Evolutionary conservation across 2,797 vertebrate species (phyloP).

Genomic region (Sebastes nivosus): DNA sequence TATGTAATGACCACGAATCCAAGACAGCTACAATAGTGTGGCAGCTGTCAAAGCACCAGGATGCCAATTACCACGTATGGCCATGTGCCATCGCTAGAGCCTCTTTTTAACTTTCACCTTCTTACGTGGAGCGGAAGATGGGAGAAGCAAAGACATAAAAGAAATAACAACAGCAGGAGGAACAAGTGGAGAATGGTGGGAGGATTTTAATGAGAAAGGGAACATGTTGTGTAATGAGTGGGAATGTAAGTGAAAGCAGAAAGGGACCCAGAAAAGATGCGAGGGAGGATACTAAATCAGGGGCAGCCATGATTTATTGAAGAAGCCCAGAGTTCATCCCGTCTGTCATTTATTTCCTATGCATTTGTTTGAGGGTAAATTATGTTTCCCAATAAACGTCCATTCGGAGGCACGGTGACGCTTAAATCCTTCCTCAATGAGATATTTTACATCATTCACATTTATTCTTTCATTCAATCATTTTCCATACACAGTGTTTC

Average conservation of each 20-base stretch:
- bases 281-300: slow-evolving; percentile 31
- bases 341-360: slow-evolving; percentile 50
- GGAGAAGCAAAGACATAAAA: slow-evolving; percentile 24
- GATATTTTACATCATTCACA: slow-evolving; percentile 54
- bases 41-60: slow-evolving; percentile 72
- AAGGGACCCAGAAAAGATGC: slow-evolving; percentile 11
- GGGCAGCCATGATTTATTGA: slow-evolving; percentile 50
- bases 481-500: slow-evolving; percentile 27
- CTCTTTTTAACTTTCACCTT: slow-evolving; percentile 60
- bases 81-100: slow-evolving; percentile 41
- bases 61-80: slow-evolving; percentile 74
- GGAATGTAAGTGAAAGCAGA: slow-evolving; percentile 25
- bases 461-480: slow-evolving; percentile 43
- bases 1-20: slow-evolving; percentile 70
- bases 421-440: slow-evolving; percentile 45
- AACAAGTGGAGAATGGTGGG: slow-evolving; percentile 23
- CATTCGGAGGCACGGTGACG: neutral
- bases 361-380: slow-evolving; percentile 41
- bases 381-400: slow-evolving; percentile 46
- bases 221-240: slow-evolving; percentile 32
- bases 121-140: slow-evolving; percentile 24
- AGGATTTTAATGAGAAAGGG: slow-evolving; percentile 49
- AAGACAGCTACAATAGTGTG: slow-evolving; percentile 61
- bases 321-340: slow-evolving; percentile 35
- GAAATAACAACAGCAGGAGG: slow-evolving; percentile 37